Base-by-base conservation (phyloP, 1,140 invertebrate genomes). In the Scaptomyza graminum region DNA sequence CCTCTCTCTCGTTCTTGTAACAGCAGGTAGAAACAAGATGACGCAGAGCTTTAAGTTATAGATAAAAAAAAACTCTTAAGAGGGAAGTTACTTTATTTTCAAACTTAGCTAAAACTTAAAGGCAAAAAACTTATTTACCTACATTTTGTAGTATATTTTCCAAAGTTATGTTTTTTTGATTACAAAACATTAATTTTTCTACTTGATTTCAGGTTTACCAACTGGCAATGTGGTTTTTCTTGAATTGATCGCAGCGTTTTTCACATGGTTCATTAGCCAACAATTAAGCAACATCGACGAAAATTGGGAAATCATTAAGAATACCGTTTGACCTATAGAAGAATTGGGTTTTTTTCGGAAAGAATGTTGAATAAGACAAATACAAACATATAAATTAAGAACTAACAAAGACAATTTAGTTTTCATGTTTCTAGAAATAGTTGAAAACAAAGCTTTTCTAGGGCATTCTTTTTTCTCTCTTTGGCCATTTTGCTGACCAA, bases 211-310 rank as follows among this genome's bases (percentile, higher is more conserved):
- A 51, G 67, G 52, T 70, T 70, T 70, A 34, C 25, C 18, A 55
- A 46, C 65, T 52, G 50, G 59, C 49, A 18, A 51, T 65, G 68
- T 71, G 37, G 62, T 71, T 65, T 57, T 64, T 46, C 68, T 70
- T 64, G 67, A 64, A 51, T 56, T 55, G 18, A 22, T 41, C 9
- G 37, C 37, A 51, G 12, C 15, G 44, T 63, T 50, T 63, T 56
- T 31, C 60, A 55, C 9, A 1, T 15, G 37, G 25, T 56, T 69
- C 60, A 70, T 70, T 70, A 70, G 60, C 37, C 60, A 63, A 57
- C 25, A 64, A 62, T 68, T 55, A 63, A 37, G 51, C 51, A 60
- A 54, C 65, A 37, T 47, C 18, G 46, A 57, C 15, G 46, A 41
- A 63, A 69, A 63, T 63, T 56, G 54, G 25, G 55, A 62, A 63